Conservation (phyloP, 2,113 vertebrate genomes). For the Carassius gibelio region DNA sequence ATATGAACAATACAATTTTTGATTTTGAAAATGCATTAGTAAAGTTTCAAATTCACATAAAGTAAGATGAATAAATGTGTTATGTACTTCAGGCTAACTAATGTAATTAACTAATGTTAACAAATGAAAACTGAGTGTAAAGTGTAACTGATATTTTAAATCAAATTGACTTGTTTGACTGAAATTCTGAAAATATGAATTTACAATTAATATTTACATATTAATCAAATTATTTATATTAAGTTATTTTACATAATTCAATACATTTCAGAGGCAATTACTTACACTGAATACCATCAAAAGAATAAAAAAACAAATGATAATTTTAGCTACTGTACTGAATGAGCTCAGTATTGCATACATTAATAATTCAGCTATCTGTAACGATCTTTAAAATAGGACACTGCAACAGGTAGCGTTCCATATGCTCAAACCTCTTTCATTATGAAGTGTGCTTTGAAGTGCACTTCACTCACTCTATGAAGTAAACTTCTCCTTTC, state of each 20-base stretch:
- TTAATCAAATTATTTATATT: neutral
- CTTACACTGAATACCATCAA: neutral
- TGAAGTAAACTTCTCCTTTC: constrained; percentile 99
- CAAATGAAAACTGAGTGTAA: too few relatives aligned
- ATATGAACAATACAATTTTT: too few relatives aligned
- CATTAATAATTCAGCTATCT: constrained; percentile 44
- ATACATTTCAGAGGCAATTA: neutral
- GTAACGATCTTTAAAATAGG: constrained; percentile 31
- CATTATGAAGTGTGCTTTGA: constrained; percentile 28
- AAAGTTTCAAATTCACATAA: too few relatives aligned
- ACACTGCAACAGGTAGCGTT: constrained; percentile 21
- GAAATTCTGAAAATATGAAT: neutral
- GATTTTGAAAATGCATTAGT: too few relatives aligned
- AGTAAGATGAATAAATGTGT: too few relatives aligned
- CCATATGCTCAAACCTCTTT: constrained; percentile 1
- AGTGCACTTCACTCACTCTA: constrained; percentile 85
- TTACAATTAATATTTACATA: neutral
- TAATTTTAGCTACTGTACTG: neutral
- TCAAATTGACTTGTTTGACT: neutral
- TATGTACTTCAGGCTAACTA: too few relatives aligned
- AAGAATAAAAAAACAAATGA: neutral
- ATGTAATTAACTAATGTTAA: too few relatives aligned
- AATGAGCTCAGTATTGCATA: neutral
- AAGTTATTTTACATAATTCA: neutral
- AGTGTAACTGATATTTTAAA: neutral